Evolutionary conservation across 2,113 vertebrate genomes (phyloP), one percentile per base, ranked within the genome.

Genomic region (Turdus rufiventris): DNA sequence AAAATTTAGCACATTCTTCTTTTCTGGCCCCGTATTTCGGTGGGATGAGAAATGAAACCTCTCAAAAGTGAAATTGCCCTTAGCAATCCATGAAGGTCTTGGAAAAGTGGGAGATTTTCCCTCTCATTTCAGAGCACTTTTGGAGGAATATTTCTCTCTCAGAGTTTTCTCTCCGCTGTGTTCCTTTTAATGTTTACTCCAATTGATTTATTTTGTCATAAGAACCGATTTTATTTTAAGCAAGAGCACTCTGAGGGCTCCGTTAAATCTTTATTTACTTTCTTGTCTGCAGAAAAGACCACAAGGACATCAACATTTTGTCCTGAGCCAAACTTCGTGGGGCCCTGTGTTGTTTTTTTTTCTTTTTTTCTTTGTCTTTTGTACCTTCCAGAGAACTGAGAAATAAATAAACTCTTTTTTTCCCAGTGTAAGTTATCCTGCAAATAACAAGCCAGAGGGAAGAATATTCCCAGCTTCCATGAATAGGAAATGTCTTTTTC

Each of bases 241-340:
- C 18, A 29, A 51, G 38, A 74, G 48, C 70, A 63, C 70, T 85
- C 21, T 34, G 47, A 90, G 67, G 17, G 26, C 72, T 91, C 42
- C 89, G 84, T 66, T 18, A 89, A 91, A 67, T 60, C 56, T 86
- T 87, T 60, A 63, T 93, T 94, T 93, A 93, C 62, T 95, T 78
- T 74, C 61, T 87, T 18, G 34, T 73, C 83, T 80, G 60, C 10
- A 50, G 61, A 79, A 53, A 72, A 74, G 12, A 5, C 42, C 60
- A 87, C 77, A 71, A 76, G 85, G 66, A 89, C 77, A 95, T 82
- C 85, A 75, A 79, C 70, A 63, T 87, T 68, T 88, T 89, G n/a
- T 85, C 50, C 51, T 18, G 29, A 89, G 79, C 68, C 87, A 91
- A 80, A 74, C 66, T 58, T 42, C 34, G 9, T 50, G 34, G 38